Evolutionary conservation across 2,113 vertebrate genomes (phyloP).

Genomic region (Odocoileus virginianus): DNA sequence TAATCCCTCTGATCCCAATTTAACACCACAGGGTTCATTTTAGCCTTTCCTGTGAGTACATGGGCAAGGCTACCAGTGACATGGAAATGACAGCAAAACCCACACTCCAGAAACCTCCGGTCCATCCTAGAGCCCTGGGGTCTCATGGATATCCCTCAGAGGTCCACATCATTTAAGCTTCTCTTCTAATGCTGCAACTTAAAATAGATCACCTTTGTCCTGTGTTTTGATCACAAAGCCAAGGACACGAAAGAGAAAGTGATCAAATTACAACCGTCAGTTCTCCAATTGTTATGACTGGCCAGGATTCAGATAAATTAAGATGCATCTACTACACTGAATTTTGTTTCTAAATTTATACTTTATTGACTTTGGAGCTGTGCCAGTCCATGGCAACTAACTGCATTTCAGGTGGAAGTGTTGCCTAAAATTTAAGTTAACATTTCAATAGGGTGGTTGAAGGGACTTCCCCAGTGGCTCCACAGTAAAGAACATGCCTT

Average conservation of each 20-base stretch:
- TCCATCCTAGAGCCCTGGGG: neutral
- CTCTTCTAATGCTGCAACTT: neutral
- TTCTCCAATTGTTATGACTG: neutral
- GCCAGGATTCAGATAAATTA: neutral
- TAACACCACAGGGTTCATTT: neutral
- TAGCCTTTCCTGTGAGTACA: neutral
- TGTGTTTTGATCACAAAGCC: neutral
- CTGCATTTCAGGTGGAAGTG: neutral
- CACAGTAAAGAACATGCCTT: neutral
- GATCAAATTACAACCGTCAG: too few relatives aligned
- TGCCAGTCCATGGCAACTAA: neutral
- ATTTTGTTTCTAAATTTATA: neutral
- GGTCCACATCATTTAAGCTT: neutral
- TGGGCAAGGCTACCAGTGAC: rapidly evolving
- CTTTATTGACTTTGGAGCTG: neutral
- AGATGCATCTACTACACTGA: neutral
- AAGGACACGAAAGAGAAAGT: neutral
- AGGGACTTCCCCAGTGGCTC: neutral
- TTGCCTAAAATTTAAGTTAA: neutral
- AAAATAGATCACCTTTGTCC: neutral
- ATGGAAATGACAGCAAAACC: neutral
- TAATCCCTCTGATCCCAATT: neutral
- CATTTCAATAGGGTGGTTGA: neutral
- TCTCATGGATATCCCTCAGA: neutral
- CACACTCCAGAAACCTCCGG: neutral